phyloP scores from a whole-genome alignment of 2,113 vertebrate genomes.

The Nicator chloris region DNA sequence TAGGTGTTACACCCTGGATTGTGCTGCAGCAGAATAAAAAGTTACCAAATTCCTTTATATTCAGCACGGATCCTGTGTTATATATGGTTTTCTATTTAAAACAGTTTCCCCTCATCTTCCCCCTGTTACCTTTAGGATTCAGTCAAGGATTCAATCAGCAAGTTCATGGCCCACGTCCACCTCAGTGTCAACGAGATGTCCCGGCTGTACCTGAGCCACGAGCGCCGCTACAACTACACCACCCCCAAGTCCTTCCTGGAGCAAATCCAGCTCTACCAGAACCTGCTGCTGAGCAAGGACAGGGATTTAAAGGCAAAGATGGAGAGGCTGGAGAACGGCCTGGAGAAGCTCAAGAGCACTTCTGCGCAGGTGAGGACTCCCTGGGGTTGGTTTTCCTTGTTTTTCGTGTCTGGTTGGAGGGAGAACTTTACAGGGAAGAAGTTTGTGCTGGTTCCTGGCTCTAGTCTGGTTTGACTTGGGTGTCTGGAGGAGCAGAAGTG shows the following conservation, averaged over 20 bases:
- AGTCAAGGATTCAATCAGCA: slow-evolving; percentile 87
- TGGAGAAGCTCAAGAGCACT: slow-evolving; percentile 90
- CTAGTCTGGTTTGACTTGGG: background rate
- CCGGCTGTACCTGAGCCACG: slow-evolving; percentile 81
- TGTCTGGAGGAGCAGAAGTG: background rate
- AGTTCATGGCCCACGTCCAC: slow-evolving; percentile 95
- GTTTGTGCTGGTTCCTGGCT: background rate
- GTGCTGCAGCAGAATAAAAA: background rate
- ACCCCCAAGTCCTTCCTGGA: slow-evolving; percentile 97
- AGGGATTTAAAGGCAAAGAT: slow-evolving; percentile 83
- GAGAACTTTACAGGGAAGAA: background rate
- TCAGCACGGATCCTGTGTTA: background rate
- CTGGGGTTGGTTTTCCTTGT: background rate
- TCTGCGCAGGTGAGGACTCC: slow-evolving; percentile 80
- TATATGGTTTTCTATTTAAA: background rate
- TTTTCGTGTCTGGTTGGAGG: background rate
- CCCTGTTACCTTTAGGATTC: slow-evolving; percentile 61
- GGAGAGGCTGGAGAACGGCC: slow-evolving; percentile 87
- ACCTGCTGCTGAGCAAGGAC: slow-evolving; percentile 77
- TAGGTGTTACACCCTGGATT: background rate
- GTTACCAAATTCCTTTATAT: background rate
- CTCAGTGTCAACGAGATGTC: slow-evolving; percentile 85
- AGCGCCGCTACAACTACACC: slow-evolving; percentile 92
- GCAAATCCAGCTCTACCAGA: slow-evolving; percentile 91
- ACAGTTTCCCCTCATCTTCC: background rate